These are phyloP conservation scores for Dexiosoma caninum DNA, from an alignment of 2,888 invertebrate species.

Conservation along the genomic window DNA sequence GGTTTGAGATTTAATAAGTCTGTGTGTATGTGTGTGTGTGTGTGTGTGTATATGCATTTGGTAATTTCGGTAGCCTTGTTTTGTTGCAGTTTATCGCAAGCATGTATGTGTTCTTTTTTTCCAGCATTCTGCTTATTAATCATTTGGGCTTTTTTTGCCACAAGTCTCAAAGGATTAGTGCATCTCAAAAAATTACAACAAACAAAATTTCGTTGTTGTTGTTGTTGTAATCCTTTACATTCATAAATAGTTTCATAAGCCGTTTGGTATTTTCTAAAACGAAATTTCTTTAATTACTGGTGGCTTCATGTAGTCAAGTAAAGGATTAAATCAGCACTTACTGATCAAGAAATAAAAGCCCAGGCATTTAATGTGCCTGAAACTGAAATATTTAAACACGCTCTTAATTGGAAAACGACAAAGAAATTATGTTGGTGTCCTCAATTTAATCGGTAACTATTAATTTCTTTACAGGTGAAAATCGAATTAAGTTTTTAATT, in stretches of 20 bases:
- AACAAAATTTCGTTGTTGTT: not conserved
- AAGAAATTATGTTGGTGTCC: too few relatives aligned
- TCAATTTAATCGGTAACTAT: too few relatives aligned
- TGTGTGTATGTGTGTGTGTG: not conserved
- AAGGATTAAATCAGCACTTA: not conserved
- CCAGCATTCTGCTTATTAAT: constrained; percentile 56
- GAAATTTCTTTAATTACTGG: constrained; percentile 9
- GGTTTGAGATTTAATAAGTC: constrained; percentile 22
- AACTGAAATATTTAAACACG: too few relatives aligned
- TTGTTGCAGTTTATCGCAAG: constrained; percentile 21
- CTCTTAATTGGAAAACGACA: too few relatives aligned
- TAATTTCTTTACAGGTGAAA: too few relatives aligned
- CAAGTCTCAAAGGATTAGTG: constrained; percentile 33
- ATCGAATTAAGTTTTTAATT: too few relatives aligned
- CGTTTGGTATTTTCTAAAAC: not conserved
- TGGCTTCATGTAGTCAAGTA: not conserved
- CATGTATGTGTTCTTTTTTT: constrained; percentile 16
- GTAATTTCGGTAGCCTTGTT: constrained; percentile 42
- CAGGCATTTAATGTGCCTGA: too few relatives aligned
- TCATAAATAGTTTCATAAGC: constrained; percentile 20
- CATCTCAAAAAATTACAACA: constrained; percentile 42
- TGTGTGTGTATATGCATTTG: not conserved
- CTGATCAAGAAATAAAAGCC: not conserved
- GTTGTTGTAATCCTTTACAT: not conserved
- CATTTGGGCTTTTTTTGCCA: constrained; percentile 20